Evolutionary conservation across 2,888 invertebrate genomes (phyloP), one percentile per base, ranked within the genome.

Genomic region (Macroteleia sp.): DNA sequence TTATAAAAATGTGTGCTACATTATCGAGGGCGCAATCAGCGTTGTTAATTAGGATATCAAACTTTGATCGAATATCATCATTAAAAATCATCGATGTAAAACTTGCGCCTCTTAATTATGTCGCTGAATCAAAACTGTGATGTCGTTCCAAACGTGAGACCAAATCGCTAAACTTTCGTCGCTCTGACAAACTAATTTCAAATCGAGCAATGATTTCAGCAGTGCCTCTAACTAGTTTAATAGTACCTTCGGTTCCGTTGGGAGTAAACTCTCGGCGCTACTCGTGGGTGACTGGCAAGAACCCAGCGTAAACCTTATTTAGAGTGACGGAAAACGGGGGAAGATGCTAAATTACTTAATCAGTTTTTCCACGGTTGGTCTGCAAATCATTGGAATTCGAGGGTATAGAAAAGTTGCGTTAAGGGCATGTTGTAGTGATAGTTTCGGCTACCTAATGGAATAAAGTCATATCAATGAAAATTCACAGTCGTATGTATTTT

Each of bases 261-360:
- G 79, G 76, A 70, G 79, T 57, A 77, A 82, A 82, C 80, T 80
- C 79, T 36, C 66, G 42, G 19, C 44, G 69, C n/a, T n/a, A n/a
- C n/a, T n/a, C n/a, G n/a, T n/a, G n/a, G n/a, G n/a, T n/a, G n/a
- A n/a, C n/a, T 85, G 79, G 85, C 82, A 87, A 88, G 87, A 88
- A 86, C 81, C 82, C 82, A 83, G 81, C 85, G 85, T 82, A 80
- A 82, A 84, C 78, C 82, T 84, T 82, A 85, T 86, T 85, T 82
- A 78, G 81, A 82, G 75, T 62, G 79, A 81, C 56, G 66, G 59
- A 77, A 78, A 79, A 69, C 54, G 69, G 42, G 52, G 54, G 66
- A 70, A 48, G 64, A 62, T 75, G 81, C 76, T 79, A 86, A 88
- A 88, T 86, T 88, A 83, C 82, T 86, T 88, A 88, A 88, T 88